Evolutionary conservation across 2,797 vertebrate species (phyloP), one percentile per base, ranked within the genome.

Genomic region (Squalus acanthias): DNA sequence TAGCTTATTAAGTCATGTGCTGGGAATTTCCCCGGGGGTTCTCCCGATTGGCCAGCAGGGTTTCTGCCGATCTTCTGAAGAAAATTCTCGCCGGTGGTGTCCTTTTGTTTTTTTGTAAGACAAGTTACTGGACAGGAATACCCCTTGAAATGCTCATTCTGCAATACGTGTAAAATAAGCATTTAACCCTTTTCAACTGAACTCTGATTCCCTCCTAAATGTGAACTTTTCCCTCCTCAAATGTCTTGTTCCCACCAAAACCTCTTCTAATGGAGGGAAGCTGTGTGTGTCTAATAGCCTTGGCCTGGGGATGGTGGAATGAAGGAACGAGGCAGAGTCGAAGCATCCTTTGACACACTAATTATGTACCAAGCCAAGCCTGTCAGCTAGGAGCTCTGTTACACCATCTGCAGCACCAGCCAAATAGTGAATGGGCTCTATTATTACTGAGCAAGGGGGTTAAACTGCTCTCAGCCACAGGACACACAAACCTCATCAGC

Each of bases 351-450:
- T 95, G 70, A 95, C 29, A 12, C 96, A 96, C 96, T 98, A 98
- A 98, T 98, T 98, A 98, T 97, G 97, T 96, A 96, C 96, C 97
- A 97, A 97, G 96, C 97, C 97, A 97, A 97, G 96, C 53, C 91
- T 96, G 96, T 97, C 26, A 97, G 70, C 72, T 76, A 96, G 91
- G 96, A 97, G 96, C 96, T 95, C 96, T 97, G 96, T 96, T 96
- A 97, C 97, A 97, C 97, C 98, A 98, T 97, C 97, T 98, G 97
- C 97, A 97, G 96, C 79, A 79, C 72, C 95, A 91, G 94, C 67
- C 26, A 76, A 20, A 76, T 33, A 57, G 20, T 76, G 50, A 95
- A 95, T 74, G 29, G 46, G 39, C 67, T 89, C 33, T 95, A 5
- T 74, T 74, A 74, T 53, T 29, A 53, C n/a, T 76, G 22, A 70